Evolutionary conservation across 1,140 invertebrate species (phyloP).

Genomic region (Planococcus citri): DNA sequence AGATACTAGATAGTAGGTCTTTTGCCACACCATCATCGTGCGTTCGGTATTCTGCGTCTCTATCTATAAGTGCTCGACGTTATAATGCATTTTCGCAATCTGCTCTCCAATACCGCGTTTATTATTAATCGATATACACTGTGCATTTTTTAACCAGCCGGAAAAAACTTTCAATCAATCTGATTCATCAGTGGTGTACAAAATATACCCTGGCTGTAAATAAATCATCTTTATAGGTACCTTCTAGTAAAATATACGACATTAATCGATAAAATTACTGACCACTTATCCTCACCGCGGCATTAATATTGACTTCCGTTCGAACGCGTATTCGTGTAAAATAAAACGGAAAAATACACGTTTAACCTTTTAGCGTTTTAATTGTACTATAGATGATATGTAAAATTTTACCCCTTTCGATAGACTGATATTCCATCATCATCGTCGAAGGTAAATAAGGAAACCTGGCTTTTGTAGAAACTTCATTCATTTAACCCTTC

Average conservation of each 20-base stretch:
- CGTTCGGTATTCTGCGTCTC: no score
- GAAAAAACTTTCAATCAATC: conserved; percentile 2
- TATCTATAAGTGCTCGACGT: neutral
- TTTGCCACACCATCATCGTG: no score
- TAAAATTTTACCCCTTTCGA: neutral
- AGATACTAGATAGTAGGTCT: no score
- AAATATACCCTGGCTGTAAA: no score
- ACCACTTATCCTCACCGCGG: neutral
- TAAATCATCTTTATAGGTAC: neutral
- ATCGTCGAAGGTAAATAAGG: no score
- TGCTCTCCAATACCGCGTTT: neutral
- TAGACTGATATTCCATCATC: no score
- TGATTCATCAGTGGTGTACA: neutral
- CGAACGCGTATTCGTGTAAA: neutral
- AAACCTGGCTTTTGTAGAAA: no score
- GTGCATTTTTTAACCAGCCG: neutral
- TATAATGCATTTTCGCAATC: neutral
- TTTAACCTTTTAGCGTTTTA: conserved; percentile 3
- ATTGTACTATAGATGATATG: neutral
- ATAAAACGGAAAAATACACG: neutral
- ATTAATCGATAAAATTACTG: neutral
- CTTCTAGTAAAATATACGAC: neutral
- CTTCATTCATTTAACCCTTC: no score
- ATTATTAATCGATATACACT: neutral
- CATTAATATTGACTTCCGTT: neutral